Conservation (phyloP, 2,797 vertebrate genomes). For the Silurus lanzhouensis region DNA sequence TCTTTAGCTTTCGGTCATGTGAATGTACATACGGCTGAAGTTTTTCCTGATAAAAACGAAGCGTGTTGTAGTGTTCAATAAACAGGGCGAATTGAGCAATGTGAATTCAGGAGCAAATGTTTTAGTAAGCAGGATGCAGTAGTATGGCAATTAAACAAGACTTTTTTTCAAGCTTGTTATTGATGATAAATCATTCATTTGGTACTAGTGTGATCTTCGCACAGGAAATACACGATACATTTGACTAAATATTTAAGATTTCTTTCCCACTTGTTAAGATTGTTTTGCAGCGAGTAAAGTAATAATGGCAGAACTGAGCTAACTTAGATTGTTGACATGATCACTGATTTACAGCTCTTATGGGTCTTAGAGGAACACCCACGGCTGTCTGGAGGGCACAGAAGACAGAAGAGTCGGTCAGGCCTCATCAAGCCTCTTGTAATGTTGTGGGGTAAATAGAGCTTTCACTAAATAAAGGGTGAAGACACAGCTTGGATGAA, state of each 20-base stretch:
- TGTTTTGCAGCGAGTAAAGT: not conserved
- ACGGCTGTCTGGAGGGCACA: constrained; percentile 4
- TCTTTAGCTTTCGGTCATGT: not conserved
- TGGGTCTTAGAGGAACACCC: not conserved
- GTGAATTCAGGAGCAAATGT: not conserved
- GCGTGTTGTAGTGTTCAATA: not conserved
- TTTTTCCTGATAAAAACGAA: not conserved
- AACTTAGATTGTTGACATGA: not conserved
- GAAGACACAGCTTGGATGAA: constrained; percentile 30
- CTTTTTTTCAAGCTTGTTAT: not conserved
- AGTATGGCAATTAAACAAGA: not conserved
- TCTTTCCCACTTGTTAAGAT: not conserved
- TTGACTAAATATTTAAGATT: not conserved
- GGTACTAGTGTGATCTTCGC: not conserved
- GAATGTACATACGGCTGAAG: not conserved
- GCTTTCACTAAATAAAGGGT: constrained; percentile 29
- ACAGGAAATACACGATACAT: not conserved
- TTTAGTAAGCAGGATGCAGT: not conserved
- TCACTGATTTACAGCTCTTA: not conserved
- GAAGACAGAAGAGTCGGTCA: constrained; percentile 20
- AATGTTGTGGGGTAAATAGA: constrained; percentile 36
- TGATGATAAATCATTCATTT: not conserved
- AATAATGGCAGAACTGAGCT: not conserved
- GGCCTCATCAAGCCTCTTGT: constrained; percentile 45
- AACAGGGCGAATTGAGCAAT: not conserved